These are phyloP conservation scores for Musca domestica DNA, from an alignment of 1,140 invertebrate genomes.

Conservation along the genomic window DNA sequence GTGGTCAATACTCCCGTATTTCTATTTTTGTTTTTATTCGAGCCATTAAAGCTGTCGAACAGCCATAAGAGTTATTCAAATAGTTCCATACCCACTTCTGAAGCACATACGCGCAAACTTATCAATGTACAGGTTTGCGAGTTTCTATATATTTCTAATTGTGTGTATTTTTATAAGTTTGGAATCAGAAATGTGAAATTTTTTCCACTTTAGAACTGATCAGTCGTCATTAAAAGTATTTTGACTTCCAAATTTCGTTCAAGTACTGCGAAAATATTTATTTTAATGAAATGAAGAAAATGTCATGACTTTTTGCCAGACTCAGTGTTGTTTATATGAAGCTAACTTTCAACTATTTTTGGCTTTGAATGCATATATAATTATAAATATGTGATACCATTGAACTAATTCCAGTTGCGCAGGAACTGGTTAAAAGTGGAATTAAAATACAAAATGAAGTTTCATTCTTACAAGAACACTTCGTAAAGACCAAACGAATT, in stretches of 20 bases:
- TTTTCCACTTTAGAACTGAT: slow-evolving; percentile 52
- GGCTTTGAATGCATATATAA: too few species aligned
- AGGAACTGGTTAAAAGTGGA: too few species aligned
- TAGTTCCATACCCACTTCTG: slow-evolving; percentile 21
- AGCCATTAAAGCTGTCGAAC: slow-evolving; percentile 6
- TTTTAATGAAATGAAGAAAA: too few species aligned
- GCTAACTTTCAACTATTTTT: too few species aligned
- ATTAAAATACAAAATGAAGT: too few species aligned
- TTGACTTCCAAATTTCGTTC: slow-evolving; percentile 39
- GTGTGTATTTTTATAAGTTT: slow-evolving; percentile 32
- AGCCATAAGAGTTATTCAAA: background rate
- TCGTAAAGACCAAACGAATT: too few species aligned
- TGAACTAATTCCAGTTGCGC: too few species aligned
- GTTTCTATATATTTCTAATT: background rate
- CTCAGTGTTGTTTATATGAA: too few species aligned
- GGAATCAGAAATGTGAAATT: slow-evolving; percentile 50
- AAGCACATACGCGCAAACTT: background rate
- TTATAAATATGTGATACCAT: too few species aligned
- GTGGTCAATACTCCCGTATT: slow-evolving; percentile 53
- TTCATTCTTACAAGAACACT: too few species aligned
- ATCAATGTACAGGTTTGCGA: background rate
- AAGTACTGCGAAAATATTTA: too few species aligned
- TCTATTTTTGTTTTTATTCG: slow-evolving; percentile 24
- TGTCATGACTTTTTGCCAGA: too few species aligned
- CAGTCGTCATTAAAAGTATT: slow-evolving; percentile 54